These are phyloP conservation scores for Motacilla alba DNA, from an alignment of 2,113 vertebrate species.

Conservation along the genomic window DNA sequence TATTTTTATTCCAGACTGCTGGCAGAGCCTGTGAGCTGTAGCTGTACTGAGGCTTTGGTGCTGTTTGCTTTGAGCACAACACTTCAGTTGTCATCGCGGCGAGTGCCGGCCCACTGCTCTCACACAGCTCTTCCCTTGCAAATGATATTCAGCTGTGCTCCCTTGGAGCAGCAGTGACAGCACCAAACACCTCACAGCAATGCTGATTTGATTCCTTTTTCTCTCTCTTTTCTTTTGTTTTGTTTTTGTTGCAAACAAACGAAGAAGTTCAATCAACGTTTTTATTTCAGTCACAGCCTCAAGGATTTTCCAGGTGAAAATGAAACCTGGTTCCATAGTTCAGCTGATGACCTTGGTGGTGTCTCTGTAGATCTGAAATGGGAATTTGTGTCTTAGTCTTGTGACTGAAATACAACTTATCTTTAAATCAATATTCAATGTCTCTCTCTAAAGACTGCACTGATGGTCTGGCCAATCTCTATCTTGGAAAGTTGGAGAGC, in stretches of 20 bases:
- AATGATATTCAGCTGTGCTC: not conserved
- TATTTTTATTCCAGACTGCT: not conserved
- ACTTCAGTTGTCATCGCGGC: not conserved
- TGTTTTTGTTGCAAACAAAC: not conserved
- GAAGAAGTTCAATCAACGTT: not conserved
- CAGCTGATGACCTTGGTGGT: fast-evolving
- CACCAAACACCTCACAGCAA: not conserved
- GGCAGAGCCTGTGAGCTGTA: not conserved
- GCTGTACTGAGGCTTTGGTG: not conserved
- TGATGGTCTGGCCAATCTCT: not conserved
- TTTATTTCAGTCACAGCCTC: not conserved
- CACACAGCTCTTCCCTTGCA: not conserved
- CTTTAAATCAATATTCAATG: not conserved
- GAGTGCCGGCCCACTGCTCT: not conserved
- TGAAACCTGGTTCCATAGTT: not conserved
- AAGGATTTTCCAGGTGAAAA: not conserved
- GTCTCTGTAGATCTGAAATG: not conserved
- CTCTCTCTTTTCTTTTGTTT: not conserved
- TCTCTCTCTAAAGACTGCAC: not conserved
- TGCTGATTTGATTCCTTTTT: fast-evolving
- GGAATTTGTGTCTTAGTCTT: not conserved
- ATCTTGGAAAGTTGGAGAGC: not conserved
- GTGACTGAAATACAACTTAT: not conserved
- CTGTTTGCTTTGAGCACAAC: not conserved
- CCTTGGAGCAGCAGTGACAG: not conserved